These are phyloP conservation scores for Amblyopsis rosae DNA, from an alignment of 2,113 vertebrate genomes.

Conservation along the genomic window DNA sequence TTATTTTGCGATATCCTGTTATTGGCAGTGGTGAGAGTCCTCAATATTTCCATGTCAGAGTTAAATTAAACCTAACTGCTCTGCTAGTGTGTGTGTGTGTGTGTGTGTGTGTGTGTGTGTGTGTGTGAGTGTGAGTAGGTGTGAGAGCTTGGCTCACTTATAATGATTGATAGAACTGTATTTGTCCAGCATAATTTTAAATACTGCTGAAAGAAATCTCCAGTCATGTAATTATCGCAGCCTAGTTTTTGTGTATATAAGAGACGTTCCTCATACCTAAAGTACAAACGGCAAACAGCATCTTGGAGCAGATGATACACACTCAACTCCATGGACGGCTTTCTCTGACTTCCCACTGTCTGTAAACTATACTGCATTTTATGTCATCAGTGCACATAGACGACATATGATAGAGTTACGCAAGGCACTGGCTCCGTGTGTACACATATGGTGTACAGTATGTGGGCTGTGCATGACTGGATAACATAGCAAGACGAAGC, in stretches of 20 bases:
- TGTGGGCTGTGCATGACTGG: background rate
- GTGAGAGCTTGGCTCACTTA: background rate
- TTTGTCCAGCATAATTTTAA: conserved; percentile 14
- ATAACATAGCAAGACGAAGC: conserved; percentile 13
- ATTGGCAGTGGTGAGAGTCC: conserved; percentile 15
- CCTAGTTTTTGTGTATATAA: conserved; percentile 23
- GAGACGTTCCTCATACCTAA: background rate
- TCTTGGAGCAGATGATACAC: conserved; percentile 5
- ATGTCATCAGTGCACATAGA: conserved; percentile 37
- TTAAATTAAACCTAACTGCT: conserved; percentile 33
- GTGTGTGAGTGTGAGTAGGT: background rate
- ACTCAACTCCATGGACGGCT: conserved; percentile 15
- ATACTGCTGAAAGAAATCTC: background rate
- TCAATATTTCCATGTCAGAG: conserved; percentile 21
- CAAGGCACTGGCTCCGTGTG: conserved; percentile 20
- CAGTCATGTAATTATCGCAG: background rate
- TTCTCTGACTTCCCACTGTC: conserved; percentile 33
- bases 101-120: background rate
- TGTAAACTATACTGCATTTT: conserved; percentile 44
- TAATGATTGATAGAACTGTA: background rate
- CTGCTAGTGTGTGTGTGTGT: conserved; percentile 1
- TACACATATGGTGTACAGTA: conserved; percentile 11
- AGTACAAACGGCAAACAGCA: background rate
- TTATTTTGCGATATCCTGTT: conserved; percentile 20
- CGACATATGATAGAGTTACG: conserved; percentile 44